Conservation (phyloP, 2,888 invertebrate species). For the Xestia rhomboidea region DNA sequence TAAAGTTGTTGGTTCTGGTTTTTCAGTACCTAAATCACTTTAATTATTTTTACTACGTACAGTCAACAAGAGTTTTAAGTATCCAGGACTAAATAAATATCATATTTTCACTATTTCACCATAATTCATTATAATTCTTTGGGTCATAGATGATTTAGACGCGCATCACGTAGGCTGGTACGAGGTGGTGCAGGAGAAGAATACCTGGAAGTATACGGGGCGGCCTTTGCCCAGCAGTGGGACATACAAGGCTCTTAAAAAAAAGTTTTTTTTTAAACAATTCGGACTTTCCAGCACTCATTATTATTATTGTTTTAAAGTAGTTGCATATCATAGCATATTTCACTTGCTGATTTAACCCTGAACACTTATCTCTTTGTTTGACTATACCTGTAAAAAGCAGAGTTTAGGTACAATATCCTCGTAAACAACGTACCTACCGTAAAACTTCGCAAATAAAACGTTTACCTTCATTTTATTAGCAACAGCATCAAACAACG, state of each 20-base stretch:
- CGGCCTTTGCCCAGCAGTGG: too few relatives aligned
- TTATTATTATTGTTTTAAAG: too few relatives aligned
- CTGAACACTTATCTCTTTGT: neutral
- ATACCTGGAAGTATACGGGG: too few relatives aligned
- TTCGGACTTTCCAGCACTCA: neutral
- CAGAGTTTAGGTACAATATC: slow-evolving; percentile 23
- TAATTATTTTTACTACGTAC: slow-evolving; percentile 20
- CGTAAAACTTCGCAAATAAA: slow-evolving; percentile 56
- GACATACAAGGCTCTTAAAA: too few relatives aligned
- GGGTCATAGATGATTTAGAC: too few relatives aligned
- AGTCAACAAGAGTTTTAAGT: neutral
- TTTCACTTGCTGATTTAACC: neutral
- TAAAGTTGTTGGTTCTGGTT: slow-evolving; percentile 19
- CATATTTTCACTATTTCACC: too few relatives aligned
- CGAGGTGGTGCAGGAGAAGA: too few relatives aligned
- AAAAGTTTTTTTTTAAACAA: too few relatives aligned
- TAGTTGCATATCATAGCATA: neutral
- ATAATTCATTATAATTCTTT: too few relatives aligned
- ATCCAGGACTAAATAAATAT: too few relatives aligned
- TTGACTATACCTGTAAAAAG: slow-evolving; percentile 18
- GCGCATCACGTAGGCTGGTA: too few relatives aligned
- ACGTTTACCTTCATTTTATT: slow-evolving; percentile 63
- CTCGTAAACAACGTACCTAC: slow-evolving; percentile 36
- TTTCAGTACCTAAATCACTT: slow-evolving; percentile 33
- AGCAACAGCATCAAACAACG: slow-evolving; percentile 30